Evolutionary conservation across 2,888 invertebrate species (phyloP).

Genomic region (Agrochola lota): DNA sequence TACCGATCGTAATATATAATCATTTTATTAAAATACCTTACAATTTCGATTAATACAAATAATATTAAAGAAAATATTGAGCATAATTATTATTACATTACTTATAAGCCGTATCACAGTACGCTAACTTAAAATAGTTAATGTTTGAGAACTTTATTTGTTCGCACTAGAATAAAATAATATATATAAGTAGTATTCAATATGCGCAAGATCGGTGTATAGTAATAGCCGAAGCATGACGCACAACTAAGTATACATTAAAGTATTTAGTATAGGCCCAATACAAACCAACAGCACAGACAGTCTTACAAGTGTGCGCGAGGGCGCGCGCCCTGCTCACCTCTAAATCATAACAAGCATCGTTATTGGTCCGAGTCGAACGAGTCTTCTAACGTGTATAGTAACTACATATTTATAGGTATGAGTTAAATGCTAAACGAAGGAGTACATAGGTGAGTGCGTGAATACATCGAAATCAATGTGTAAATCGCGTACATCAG

Average conservation of each 20-base stretch:
- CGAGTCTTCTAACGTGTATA: conserved; percentile 46
- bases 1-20: conserved; percentile 63
- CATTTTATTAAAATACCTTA: conserved; percentile 72
- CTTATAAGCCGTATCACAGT: conserved; percentile 88
- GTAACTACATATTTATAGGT: conserved; percentile 44
- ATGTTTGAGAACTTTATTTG: conserved; percentile 69
- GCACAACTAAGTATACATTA: conserved; percentile 53
- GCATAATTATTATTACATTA: conserved; percentile 83
- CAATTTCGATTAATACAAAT: conserved; percentile 77
- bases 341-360: conserved; percentile 41
- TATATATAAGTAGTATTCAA: conserved; percentile 53
- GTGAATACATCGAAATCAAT: conserved; percentile 25
- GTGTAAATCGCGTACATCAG: conserved; percentile 23
- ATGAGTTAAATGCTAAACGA: conserved; percentile 55
- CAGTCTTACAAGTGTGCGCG: conserved; percentile 72
- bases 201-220: conserved; percentile 48
- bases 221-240: conserved; percentile 44
- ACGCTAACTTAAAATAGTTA: conserved; percentile 84
- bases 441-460: conserved; percentile 50
- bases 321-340: conserved; percentile 19
- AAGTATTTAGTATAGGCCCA: conserved; percentile 71
- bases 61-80: conserved; percentile 82
- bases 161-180: conserved; percentile 57
- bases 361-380: conserved; percentile 70
- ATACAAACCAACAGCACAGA: conserved; percentile 66